These are phyloP conservation scores for Thalassarche chlororhynchos DNA, from an alignment of 2,113 vertebrate species.

Conservation along the genomic window DNA sequence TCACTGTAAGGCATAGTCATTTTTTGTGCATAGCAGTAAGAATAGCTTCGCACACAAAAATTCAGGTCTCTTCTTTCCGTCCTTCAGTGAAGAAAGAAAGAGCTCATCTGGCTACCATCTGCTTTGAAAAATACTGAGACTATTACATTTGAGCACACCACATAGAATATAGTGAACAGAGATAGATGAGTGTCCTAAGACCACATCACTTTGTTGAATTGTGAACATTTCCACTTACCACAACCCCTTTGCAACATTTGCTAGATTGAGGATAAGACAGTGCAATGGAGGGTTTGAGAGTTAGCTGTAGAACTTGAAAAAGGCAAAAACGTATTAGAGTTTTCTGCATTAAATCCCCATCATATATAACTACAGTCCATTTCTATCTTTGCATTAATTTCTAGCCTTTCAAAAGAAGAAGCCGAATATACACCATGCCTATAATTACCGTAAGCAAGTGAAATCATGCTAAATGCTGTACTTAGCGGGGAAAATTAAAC, in stretches of 20 bases:
- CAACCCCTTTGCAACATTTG: neutral
- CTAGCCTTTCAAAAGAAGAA: neutral
- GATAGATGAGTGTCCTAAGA: neutral
- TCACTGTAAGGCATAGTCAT: neutral
- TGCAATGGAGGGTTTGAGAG: neutral
- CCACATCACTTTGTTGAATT: neutral
- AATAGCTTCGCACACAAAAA: neutral
- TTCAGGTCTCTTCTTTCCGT: neutral
- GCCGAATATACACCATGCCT: neutral
- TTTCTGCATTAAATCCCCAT: neutral
- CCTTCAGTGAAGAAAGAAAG: neutral
- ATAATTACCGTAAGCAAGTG: neutral
- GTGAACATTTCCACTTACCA: neutral
- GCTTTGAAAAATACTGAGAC: neutral
- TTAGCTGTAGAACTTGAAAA: neutral
- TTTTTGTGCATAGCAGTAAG: neutral
- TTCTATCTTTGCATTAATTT: neutral
- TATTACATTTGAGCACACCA: neutral
- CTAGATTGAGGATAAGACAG: neutral
- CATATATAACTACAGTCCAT: neutral
- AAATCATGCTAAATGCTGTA: neutral
- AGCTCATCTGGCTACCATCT: neutral
- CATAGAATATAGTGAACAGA: neutral
- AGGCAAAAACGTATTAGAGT: neutral
- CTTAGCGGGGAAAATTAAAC: neutral